Evolutionary conservation across 2,888 invertebrate genomes (phyloP), one percentile per base, ranked within the genome.

Genomic region (Salpingus planirostris): DNA sequence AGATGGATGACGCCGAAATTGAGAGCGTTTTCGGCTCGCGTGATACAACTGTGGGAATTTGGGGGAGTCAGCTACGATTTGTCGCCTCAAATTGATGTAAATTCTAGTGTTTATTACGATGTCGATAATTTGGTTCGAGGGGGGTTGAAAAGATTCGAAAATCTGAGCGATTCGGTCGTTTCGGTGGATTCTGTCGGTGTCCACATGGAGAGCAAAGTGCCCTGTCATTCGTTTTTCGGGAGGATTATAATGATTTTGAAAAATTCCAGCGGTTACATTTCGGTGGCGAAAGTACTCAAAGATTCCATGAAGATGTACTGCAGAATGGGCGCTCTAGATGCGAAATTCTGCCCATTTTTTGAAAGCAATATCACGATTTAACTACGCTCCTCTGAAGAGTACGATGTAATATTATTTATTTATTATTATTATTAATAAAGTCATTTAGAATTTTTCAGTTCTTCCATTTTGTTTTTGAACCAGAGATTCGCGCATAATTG

Each of bases 41-140:
- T 70, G 13, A 59, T 67, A 37, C 63, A 70, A 24, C 60, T 74
- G 13, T 76, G 74, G 73, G 65, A 71, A 48, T 62, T 62, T 40
- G 74, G 71, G 5, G 76, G 75, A 2, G 59, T 74, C 5, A 60
- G 56, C 31, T 64, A 60, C 35, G 56, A 55, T 31, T 40, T 57
- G 27, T 36, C 42, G 4, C 28, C 8, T 8, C 11, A 11, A 3
- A 24, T 22, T 11, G 24, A 34, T 11, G 12, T 5, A 25, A 29
- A 15, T 2, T 15, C 13, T 15, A 7, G 11, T 11, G 3, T n/a
- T 5, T 15, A 23, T 4, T 5, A 13, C 8, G 27, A 33, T 11
- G 11, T 33, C 2, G 5, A 13, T 8, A 21, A 11, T 12, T 14
- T 26, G 4, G 11, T 31, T n/a, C 8, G 12, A 10, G 4, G 4